A percentile compares a stretch with the other conserved stretches of the same genome.
Conservation (phyloP, 2,888 invertebrate species). For the Hemithea aestivaria region DNA sequence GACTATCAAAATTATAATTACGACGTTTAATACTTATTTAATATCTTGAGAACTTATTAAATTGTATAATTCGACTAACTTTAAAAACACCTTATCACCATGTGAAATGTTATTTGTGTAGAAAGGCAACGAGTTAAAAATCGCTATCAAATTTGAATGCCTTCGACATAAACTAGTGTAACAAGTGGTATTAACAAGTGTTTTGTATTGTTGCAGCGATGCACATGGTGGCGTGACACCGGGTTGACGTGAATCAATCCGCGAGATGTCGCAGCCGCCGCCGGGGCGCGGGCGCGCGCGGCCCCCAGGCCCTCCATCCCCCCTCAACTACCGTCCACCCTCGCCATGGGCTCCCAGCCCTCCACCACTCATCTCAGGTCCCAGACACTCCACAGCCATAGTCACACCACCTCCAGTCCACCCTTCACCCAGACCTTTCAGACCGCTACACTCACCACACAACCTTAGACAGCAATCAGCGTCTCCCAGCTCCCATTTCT, state of each 20-base stretch:
- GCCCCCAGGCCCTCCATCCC: constrained; percentile 70
- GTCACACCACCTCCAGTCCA: constrained; percentile 79
- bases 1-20: too few species aligned
- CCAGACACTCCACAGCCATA: constrained; percentile 75
- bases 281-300: constrained; percentile 72
- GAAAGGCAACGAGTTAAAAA: too few species aligned
- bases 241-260: constrained; percentile 75
- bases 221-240: constrained; percentile 74
- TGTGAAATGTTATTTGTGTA: too few species aligned
- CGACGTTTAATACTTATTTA: too few species aligned
- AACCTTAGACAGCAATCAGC: constrained; percentile 66
- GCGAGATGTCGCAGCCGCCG: constrained; percentile 74
- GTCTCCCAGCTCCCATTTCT: constrained; percentile 72
- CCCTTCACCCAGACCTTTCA: constrained; percentile 72
- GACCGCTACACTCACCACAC: constrained; percentile 71
- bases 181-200: not conserved
- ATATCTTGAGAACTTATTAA: too few species aligned
- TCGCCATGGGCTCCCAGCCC: constrained; percentile 88
- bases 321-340: constrained; percentile 84
- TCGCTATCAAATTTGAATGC: too few species aligned
- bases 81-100: too few species aligned
- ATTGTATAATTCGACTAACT: too few species aligned
- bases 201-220: constrained; percentile 67
- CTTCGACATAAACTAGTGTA: too few species aligned
- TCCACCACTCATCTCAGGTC: constrained; percentile 84